These are phyloP conservation scores for Empidonax traillii DNA, from an alignment of 2,113 vertebrate species.

Conservation along the genomic window DNA sequence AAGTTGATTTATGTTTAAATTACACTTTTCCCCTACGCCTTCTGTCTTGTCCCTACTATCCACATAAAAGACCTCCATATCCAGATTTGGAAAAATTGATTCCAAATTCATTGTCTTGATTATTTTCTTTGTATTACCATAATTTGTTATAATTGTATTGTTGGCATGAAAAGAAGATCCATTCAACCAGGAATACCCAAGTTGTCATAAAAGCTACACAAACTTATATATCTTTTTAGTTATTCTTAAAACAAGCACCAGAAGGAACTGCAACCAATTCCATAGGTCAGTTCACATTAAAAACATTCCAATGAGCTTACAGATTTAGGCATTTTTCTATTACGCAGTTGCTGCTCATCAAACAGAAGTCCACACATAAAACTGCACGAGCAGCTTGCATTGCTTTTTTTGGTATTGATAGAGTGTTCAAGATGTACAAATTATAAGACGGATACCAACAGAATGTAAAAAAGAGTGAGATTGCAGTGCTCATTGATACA, in stretches of 20 bases:
- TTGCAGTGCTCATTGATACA: background rate
- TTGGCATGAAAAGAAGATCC: constrained; percentile 7
- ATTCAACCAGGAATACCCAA: background rate
- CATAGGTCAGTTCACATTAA: constrained; percentile 38
- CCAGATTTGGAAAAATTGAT: background rate
- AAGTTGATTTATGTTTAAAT: background rate
- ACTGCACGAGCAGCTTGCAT: background rate
- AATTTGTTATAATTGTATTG: constrained; percentile 3
- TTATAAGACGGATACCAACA: background rate
- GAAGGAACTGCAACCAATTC: constrained; percentile 25
- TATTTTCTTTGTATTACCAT: background rate
- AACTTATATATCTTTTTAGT: constrained; percentile 42
- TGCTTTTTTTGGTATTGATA: background rate
- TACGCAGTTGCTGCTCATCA: constrained; percentile 17
- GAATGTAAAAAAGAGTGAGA: background rate
- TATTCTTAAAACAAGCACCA: constrained; percentile 35
- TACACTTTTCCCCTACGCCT: background rate
- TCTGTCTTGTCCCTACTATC: background rate
- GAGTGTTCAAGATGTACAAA: background rate
- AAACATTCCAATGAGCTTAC: constrained; percentile 27
- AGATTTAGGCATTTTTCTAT: constrained; percentile 28
- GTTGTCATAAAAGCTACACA: constrained; percentile 9
- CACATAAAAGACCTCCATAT: background rate
- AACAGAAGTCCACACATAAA: background rate
- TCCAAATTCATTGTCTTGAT: background rate